Conservation (phyloP, 2,797 vertebrate species). For the Typhlichthys eigenmanni region DNA sequence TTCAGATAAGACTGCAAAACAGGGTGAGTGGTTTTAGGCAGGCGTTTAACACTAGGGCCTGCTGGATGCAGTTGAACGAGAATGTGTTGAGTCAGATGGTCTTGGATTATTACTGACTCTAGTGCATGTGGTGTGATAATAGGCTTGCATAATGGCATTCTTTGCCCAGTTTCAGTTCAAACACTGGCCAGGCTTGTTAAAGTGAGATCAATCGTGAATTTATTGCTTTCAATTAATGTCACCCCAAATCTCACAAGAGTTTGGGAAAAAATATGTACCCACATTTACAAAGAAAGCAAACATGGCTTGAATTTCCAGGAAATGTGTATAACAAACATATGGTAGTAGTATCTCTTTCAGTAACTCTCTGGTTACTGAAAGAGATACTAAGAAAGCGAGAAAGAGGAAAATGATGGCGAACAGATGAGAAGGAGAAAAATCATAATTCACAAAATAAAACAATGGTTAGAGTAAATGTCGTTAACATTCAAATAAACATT, state of each 20-base stretch:
- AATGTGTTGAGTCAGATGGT: conserved; percentile 36
- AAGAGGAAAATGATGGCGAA: conserved; percentile 19
- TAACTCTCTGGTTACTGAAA: conserved; percentile 15
- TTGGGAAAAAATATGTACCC: conserved; percentile 11
- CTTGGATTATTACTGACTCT: conserved; percentile 28
- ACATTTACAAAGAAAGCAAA: conserved; percentile 52
- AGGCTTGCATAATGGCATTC: conserved; percentile 34
- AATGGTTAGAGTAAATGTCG: conserved; percentile 38
- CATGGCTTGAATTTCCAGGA: conserved; percentile 65
- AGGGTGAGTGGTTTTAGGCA: conserved; percentile 28
- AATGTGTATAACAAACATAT: conserved; percentile 69
- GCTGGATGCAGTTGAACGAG: conserved; percentile 27
- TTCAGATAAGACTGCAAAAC: conserved; percentile 40
- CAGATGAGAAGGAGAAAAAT: conserved; percentile 3
- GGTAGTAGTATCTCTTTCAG: no score
- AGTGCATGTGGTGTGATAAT: conserved; percentile 40
- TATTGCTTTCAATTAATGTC: conserved; percentile 68
- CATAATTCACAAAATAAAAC: conserved; percentile 50
- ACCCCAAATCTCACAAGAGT: conserved; percentile 24
- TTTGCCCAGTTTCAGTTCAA: conserved; percentile 21
- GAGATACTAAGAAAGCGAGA: conserved; percentile 24
- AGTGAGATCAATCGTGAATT: conserved; percentile 44
- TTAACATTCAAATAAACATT: conserved; percentile 67
- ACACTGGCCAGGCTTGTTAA: conserved; percentile 34
- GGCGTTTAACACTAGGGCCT: conserved; percentile 23